phyloP scores from a whole-genome alignment of 2,888 invertebrate species.

The Drosophila antonietae region DNA sequence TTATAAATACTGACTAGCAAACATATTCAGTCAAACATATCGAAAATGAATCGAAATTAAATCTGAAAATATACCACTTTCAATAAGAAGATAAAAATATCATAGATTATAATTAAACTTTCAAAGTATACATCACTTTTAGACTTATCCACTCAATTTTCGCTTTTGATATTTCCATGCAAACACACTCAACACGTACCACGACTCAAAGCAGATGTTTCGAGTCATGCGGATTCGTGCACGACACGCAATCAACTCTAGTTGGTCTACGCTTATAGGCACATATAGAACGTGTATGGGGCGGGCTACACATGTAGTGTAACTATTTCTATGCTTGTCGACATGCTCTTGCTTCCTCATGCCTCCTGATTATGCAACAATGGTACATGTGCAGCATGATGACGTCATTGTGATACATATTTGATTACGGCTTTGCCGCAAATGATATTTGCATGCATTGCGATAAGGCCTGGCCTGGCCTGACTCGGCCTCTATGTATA shows the following conservation, averaged over 20 bases:
- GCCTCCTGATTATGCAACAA: conserved; percentile 41
- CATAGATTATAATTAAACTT: no score
- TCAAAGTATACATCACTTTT: no score
- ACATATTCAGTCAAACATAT: no score
- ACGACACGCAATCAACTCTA: conserved; percentile 13
- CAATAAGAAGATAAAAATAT: no score
- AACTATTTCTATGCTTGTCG: conserved; percentile 7
- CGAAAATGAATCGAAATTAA: no score
- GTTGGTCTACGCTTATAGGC: background rate
- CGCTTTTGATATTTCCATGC: background rate
- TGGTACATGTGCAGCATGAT: conserved; percentile 40
- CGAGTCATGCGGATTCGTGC: background rate
- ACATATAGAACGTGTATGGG: background rate
- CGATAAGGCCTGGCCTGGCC: conserved; percentile 12
- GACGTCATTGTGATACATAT: conserved; percentile 48
- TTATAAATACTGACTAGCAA: no score
- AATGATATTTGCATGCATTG: conserved; percentile 33
- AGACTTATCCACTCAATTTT: background rate
- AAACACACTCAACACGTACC: background rate
- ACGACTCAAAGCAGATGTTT: background rate
- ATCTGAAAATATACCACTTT: no score
- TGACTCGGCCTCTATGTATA: background rate
- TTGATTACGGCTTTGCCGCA: conserved; percentile 36
- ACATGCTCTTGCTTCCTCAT: background rate
- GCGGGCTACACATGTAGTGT: background rate